Conservation (phyloP, 2,888 invertebrate genomes). For the Petrolisthes cinctipes region DNA sequence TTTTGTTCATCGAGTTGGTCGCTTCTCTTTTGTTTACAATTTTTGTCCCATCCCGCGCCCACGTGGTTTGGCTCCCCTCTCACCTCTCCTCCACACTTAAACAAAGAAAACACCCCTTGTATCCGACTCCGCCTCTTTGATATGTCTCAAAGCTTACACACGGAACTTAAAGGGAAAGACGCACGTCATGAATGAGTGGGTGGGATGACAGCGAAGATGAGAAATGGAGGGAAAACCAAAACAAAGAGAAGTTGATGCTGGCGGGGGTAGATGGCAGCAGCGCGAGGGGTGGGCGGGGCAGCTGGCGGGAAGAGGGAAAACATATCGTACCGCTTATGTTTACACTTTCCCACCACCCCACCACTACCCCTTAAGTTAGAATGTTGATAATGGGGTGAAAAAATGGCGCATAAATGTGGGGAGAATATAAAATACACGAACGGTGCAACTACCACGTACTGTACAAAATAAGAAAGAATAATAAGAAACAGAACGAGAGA, state of each 20-base stretch:
- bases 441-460: no score
- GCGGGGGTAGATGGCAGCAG: slow-evolving; percentile 12
- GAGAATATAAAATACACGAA: no score
- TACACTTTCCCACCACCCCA: neutral
- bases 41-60: slow-evolving; percentile 9
- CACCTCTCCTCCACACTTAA: neutral
- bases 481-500: no score
- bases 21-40: slow-evolving; percentile 9
- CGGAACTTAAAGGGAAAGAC: slow-evolving; percentile 6
- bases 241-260: neutral
- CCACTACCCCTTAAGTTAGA: neutral
- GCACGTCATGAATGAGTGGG: neutral
- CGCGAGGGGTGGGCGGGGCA: slow-evolving; percentile 14
- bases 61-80: slow-evolving; percentile 4
- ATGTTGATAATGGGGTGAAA: neutral
- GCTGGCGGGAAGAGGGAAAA: neutral
- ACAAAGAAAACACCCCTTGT: slow-evolving; percentile 3
- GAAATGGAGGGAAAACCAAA: slow-evolving; percentile 4
- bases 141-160: neutral
- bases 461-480: no score
- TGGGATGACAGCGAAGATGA: neutral
- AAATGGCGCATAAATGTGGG: no score
- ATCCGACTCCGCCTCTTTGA: neutral
- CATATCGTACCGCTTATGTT: slow-evolving; percentile 13
- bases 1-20: slow-evolving; percentile 18